Conservation (phyloP, 2,113 vertebrate species). For the Myotis lucifugus region DNA sequence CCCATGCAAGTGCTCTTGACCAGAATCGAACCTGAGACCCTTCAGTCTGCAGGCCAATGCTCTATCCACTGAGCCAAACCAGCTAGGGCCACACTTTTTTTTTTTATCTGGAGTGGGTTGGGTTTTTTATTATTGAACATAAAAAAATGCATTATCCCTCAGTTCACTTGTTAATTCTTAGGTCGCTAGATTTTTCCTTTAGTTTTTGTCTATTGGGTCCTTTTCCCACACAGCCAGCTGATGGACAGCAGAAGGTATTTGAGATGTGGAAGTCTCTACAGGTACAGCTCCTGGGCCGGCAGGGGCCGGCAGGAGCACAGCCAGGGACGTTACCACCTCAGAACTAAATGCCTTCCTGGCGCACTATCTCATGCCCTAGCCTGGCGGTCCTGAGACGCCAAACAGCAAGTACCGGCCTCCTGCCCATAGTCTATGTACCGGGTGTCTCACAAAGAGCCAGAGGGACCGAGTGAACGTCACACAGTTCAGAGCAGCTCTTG, state of each 20-base stretch:
- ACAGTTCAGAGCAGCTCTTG: background rate
- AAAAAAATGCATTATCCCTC: background rate
- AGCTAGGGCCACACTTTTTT: too few species aligned
- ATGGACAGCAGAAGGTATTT: background rate
- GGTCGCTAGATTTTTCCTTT: background rate
- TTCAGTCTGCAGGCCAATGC: too few species aligned
- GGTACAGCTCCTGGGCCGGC: background rate
- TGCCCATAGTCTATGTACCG: background rate
- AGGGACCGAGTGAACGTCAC: background rate
- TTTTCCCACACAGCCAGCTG: background rate
- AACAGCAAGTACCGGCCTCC: background rate
- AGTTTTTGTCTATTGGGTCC: background rate
- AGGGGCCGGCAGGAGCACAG: background rate
- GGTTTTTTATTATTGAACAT: background rate
- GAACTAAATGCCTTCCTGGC: background rate
- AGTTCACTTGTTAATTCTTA: slow-evolving; percentile 2
- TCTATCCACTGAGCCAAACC: too few species aligned
- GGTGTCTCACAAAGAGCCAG: background rate
- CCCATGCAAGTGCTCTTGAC: too few species aligned
- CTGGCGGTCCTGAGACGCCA: background rate
- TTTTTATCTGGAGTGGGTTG: background rate
- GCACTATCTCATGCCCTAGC: background rate
- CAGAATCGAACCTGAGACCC: too few species aligned
- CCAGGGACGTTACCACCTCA: background rate
- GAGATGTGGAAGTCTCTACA: background rate